Evolutionary conservation across 1,140 invertebrate species (phyloP).

Genomic region (Phymastichus coffea): DNA sequence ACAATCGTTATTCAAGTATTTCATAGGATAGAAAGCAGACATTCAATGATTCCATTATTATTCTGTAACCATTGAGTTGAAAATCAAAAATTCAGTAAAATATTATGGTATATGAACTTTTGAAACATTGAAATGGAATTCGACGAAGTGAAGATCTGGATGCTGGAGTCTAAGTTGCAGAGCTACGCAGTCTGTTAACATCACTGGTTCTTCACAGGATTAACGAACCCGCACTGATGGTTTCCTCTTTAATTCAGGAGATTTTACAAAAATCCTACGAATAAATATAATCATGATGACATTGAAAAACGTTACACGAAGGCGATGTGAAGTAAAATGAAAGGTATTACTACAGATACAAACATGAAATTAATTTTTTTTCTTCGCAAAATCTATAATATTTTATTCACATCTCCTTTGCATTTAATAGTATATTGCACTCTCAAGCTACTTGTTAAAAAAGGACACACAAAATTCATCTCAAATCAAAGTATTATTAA

Average conservation of each 20-base stretch:
- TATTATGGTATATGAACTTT: background rate
- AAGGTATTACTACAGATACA: background rate
- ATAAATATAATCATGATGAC: slow-evolving; percentile 5
- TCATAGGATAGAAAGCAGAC: slow-evolving; percentile 24
- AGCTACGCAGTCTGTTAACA: background rate
- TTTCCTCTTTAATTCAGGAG: slow-evolving; percentile 43
- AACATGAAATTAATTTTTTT: background rate
- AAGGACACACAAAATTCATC: too few species aligned
- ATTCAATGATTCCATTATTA: slow-evolving; percentile 18
- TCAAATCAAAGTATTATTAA: too few species aligned
- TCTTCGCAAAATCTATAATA: background rate
- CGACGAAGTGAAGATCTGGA: slow-evolving; percentile 13
- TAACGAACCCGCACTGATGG: slow-evolving; percentile 45
- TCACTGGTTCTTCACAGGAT: background rate
- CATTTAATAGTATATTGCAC: background rate
- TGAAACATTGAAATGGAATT: slow-evolving; percentile 12
- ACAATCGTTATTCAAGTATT: slow-evolving; percentile 18
- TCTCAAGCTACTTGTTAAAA: too few species aligned
- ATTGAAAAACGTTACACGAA: background rate
- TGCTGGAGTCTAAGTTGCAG: background rate
- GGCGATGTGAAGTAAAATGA: background rate
- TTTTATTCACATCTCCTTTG: slow-evolving; percentile 12
- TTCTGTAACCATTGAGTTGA: slow-evolving; percentile 10
- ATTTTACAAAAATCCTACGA: slow-evolving; percentile 46
- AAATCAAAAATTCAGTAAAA: background rate